Base-by-base conservation (phyloP, 2,797 vertebrate species). In the Enteromius viviparus region DNA sequence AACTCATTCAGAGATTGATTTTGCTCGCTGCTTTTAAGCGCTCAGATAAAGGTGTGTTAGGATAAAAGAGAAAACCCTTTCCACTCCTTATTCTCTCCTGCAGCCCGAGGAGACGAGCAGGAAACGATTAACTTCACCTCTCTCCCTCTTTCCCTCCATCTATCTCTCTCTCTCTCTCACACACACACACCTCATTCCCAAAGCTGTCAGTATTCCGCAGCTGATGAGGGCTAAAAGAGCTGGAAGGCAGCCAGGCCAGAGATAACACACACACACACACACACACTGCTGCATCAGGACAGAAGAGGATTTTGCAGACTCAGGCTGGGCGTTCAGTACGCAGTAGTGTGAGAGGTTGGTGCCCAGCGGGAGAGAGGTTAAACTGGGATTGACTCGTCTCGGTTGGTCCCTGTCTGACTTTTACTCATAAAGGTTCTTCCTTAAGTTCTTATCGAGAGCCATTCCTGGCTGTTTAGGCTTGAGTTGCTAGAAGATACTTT, bases 1-100 rank as follows among this genome's bases (percentile, higher is more conserved):
- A 71, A 76, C 84, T 85, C 84, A 87, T 87, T 85, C 76, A 53
- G 42, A 85, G 81, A 87, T 87, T 64, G 84, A 85, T 87, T 85
- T 65, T 85, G 84, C 58, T 85, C 78, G 45, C 70, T 66, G 40
- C 58, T 81, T 76, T 80, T 80, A 83, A 85, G 70, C 75, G 76
- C 45, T 71, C 66, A 81, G 80, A 87, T 87, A 82, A 78, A 78
- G 81, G 78, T 82, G 72, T 76, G 81, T 82, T 82, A 68, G 81
- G 74, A 82, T 82, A 76, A 82, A 82, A 71, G 68, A 78, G 49
- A 68, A 83, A 83, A 78, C 75, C 78, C 58, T 80, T 85, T 81
- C 82, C 76, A 55, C 66, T 81, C 85, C 58, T 79, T 75, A 83
- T 85, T 82, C 80, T 85, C 80, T 77, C 45, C 80, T 78, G 34